Percentiles rank a stretch among this genome's conserved stretches.
These are phyloP conservation scores for Cavia porcellus DNA, from an alignment of 2,113 vertebrate genomes.

Conservation along the genomic window DNA sequence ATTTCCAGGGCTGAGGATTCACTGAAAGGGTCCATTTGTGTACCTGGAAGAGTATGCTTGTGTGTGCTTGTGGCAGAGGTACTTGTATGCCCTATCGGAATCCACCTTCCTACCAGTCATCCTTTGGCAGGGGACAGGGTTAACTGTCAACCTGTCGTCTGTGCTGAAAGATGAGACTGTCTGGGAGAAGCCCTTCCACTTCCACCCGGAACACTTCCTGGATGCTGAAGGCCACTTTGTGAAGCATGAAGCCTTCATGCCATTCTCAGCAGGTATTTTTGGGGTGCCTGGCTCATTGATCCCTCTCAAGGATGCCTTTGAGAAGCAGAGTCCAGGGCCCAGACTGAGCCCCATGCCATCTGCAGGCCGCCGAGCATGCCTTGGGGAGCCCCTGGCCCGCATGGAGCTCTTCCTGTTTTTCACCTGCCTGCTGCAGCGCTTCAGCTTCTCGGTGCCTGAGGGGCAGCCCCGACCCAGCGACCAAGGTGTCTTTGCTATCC, in stretches of 20 bases:
- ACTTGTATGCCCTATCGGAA: fast-evolving
- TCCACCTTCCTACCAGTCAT: background rate
- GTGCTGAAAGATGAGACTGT: constrained; percentile 89
- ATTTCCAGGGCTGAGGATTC: background rate
- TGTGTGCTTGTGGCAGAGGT: background rate
- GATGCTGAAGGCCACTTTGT: constrained; percentile 87
- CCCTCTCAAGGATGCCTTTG: fast-evolving
- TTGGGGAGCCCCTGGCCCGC: constrained; percentile 86
- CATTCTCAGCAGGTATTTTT: constrained; percentile 90
- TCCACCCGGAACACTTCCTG: constrained; percentile 91
- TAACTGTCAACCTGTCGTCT: constrained; percentile 89
- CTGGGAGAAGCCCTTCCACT: constrained; percentile 90
- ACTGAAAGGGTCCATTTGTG: background rate
- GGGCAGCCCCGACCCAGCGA: constrained; percentile 78
- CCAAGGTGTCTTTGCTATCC: fast-evolving
- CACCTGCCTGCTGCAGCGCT: constrained; percentile 85
- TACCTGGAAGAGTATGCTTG: background rate
- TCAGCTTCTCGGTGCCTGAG: constrained; percentile 76
- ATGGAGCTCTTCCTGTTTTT: constrained; percentile 86
- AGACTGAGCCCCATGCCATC: fast-evolving
- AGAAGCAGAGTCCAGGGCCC: fast-evolving
- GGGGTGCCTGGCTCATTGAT: background rate
- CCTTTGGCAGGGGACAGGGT: constrained; percentile 84
- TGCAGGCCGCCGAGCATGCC: constrained; percentile 85
- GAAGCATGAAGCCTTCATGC: constrained; percentile 91